Evolutionary conservation across 2,113 vertebrate genomes (phyloP), one percentile per base, ranked within the genome.

Genomic region (Cnemophilus loriae): DNA sequence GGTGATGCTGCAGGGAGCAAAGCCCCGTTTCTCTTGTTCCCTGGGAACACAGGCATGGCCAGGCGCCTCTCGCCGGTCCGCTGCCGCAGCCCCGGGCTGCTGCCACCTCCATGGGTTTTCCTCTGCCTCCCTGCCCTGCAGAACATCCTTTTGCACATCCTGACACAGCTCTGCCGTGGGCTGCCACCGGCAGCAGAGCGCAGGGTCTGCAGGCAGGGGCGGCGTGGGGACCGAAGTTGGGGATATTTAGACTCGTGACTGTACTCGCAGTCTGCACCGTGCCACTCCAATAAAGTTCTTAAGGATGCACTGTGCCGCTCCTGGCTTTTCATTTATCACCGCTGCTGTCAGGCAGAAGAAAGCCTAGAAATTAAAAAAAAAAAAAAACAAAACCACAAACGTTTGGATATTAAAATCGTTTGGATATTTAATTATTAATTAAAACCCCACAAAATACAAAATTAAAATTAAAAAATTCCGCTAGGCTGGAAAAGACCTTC

Each of bases 281-380:
- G 87, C 84, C 91, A 88, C 90, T 96, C 73, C 94, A 97, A 92
- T 95, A 92, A 95, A 96, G 77, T 93, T 93, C 92, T 84, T 85
- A 86, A 76, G 67, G 77, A 67, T 74, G 61, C 70, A 41, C 28
- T 14, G 7, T 7, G 52, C 22, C 7, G 14, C 73, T 87, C 6
- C 22, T 42, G 14, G n/a, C 47, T 47, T 56, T 19, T n/a, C 22
- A 11, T 27, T 46, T 22, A 20, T 61, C 57, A 4, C 42, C 39
- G 21, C 77, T 95, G 49, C 6, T 37, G 6, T 6, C 10, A 61
- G n/a, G 16, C 22, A n/a, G 60, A 46, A 64, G 18, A 47, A 74
- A 33, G 9, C 16, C 16, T 30, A 20, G 13, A 37, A 60, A 26
- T 13, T 47, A 5, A 23, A 42, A 19, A 26, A 27, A 10, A 69